These are phyloP conservation scores for Mythimna ferrago DNA, from an alignment of 2,888 invertebrate genomes.

Conservation along the genomic window DNA sequence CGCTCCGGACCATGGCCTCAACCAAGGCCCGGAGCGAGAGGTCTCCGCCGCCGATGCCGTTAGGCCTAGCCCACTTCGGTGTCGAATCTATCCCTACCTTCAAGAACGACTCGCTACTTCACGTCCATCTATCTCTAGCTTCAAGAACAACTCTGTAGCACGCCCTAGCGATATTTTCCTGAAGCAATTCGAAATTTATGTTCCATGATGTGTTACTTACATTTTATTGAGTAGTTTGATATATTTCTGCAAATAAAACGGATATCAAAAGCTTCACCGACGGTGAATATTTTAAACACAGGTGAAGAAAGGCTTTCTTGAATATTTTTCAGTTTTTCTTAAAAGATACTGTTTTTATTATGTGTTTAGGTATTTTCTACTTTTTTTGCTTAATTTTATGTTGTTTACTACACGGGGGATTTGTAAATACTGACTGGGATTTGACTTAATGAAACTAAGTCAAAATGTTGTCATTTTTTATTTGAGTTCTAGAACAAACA, in stretches of 20 bases:
- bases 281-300: slow-evolving; percentile 30
- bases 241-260: slow-evolving; percentile 37
- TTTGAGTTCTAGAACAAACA: slow-evolving; percentile 30
- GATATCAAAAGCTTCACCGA: slow-evolving; percentile 31
- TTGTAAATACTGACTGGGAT: slow-evolving; percentile 41
- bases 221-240: slow-evolving; percentile 31
- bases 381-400: slow-evolving; percentile 50
- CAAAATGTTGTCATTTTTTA: not conserved
- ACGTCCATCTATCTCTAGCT: too few relatives aligned
- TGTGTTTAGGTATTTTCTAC: slow-evolving; percentile 45
- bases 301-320: slow-evolving; percentile 1
- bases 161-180: not conserved
- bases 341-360: slow-evolving; percentile 50
- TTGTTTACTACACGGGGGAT: slow-evolving; percentile 37
- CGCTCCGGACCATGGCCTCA: too few relatives aligned
- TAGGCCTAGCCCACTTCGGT: too few relatives aligned
- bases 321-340: slow-evolving; percentile 47
- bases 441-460: not conserved
- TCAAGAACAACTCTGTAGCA: not conserved
- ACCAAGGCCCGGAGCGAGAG: too few relatives aligned
- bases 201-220: slow-evolving; percentile 21
- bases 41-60: too few relatives aligned
- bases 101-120: too few relatives aligned
- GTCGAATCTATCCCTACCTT: too few relatives aligned
- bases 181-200: not conserved